A percentile compares a stretch with the other conserved stretches of the same genome.
These are phyloP conservation scores for Muricea muricata DNA, from an alignment of 92 coral and sea anemone genomes.

Conservation along the genomic window DNA sequence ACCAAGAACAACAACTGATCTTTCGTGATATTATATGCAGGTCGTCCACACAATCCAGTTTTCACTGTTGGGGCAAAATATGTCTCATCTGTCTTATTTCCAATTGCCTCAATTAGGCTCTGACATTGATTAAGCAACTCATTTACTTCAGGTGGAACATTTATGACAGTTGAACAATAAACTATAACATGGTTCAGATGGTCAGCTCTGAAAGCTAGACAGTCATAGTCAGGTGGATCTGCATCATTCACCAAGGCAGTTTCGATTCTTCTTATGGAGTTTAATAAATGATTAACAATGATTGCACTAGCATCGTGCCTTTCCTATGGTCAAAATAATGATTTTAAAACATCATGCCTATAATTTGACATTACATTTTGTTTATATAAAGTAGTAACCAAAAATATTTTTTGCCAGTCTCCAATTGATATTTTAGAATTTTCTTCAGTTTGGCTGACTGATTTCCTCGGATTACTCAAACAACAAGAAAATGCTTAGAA, in stretches of 20 bases:
- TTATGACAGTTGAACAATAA: not conserved
- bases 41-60: slow-evolving; percentile 11
- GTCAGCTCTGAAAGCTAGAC: not conserved
- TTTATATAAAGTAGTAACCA: too few relatives aligned
- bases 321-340: not conserved
- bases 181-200: not conserved
- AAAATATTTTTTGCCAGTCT: too few relatives aligned
- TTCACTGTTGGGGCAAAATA: slow-evolving; percentile 3
- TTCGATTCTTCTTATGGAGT: not conserved
- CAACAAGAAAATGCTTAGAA: too few relatives aligned
- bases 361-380: too few relatives aligned
- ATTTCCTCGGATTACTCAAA: too few relatives aligned
- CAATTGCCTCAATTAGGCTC: not conserved
- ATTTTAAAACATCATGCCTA: too few relatives aligned
- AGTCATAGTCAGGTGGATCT: slow-evolving; percentile 4
- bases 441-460: too few relatives aligned
- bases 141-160: not conserved
- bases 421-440: too few relatives aligned
- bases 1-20: slow-evolving; percentile 17
- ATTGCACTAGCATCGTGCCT: not conserved
- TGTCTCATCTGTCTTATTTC: not conserved
- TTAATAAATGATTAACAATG: not conserved
- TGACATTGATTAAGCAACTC: not conserved
- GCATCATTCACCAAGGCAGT: not conserved
- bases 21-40: not conserved